These are phyloP conservation scores for Pyrocoelia pectoralis DNA, from an alignment of 2,888 invertebrate species.

Conservation along the genomic window DNA sequence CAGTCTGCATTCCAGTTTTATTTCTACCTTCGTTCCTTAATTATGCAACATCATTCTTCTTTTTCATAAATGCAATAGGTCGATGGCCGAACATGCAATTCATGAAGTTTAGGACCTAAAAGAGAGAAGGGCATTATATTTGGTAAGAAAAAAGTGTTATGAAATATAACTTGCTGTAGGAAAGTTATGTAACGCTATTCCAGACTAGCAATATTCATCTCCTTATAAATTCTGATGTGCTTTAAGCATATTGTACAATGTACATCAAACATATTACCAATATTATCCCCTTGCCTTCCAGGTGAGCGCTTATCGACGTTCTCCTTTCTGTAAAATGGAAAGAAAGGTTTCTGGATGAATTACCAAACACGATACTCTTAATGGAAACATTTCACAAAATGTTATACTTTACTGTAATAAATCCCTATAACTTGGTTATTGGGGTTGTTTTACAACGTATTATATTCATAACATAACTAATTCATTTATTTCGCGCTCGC, in stretches of 20 bases:
- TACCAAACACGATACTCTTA: not conserved
- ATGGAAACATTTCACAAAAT: not conserved
- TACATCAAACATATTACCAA: not conserved
- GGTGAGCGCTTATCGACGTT: not conserved
- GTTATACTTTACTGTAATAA: not conserved
- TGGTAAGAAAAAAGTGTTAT: no score
- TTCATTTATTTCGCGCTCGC: not conserved
- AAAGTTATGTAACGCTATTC: no score
- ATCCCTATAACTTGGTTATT: no score
- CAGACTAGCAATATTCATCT: no score
- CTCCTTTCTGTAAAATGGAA: not conserved
- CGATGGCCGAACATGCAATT: no score
- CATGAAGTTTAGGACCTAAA: no score
- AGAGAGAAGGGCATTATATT: no score
- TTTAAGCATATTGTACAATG: not conserved
- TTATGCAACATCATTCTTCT: no score
- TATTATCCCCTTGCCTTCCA: not conserved
- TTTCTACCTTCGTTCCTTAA: no score
- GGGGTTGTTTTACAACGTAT: not conserved
- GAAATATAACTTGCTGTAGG: no score
- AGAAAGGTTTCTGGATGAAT: not conserved
- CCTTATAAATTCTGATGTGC: not conserved
- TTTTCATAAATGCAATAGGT: no score
- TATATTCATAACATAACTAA: not conserved
- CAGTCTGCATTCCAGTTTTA: no score